phyloP scores from a whole-genome alignment of 2,888 invertebrate species.

The Zygothrica quintamaculata region DNA sequence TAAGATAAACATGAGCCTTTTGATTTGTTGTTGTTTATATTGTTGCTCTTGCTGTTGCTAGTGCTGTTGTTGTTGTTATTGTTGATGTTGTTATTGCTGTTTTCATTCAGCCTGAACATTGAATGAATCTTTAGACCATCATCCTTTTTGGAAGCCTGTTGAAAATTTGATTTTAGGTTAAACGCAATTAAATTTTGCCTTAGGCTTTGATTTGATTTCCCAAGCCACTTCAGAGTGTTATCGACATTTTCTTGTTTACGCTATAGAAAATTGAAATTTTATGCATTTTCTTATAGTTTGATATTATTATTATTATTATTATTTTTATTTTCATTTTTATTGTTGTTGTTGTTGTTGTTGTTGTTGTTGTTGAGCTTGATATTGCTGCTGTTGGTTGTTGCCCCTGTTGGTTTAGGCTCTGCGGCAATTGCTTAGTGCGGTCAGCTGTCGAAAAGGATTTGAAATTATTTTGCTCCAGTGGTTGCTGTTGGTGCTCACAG shows the following conservation, averaged over 20 bases:
- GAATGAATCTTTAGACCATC: constrained; percentile 71
- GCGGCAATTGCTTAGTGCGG: constrained; percentile 48
- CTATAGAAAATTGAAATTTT: constrained; percentile 74
- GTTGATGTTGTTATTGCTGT: constrained; percentile 25
- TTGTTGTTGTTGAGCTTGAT: too few species aligned
- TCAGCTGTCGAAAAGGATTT: constrained; percentile 66
- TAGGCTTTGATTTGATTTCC: constrained; percentile 70
- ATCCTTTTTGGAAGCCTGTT: constrained; percentile 42
- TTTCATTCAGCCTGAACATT: constrained; percentile 62
- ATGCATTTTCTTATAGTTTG: constrained; percentile 49
- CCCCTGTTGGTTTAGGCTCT: constrained; percentile 30
- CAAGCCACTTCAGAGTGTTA: constrained; percentile 5
- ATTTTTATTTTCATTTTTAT: constrained; percentile 30
- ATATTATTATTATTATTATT: constrained; percentile 40
- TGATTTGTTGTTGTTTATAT: constrained; percentile 65
- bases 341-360: constrained; percentile 24
- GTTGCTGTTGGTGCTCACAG: constrained; percentile 52
- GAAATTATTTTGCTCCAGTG: constrained; percentile 57
- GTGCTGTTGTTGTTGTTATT: constrained; percentile 20
- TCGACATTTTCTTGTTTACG: constrained; percentile 57
- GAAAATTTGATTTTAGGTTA: constrained; percentile 79
- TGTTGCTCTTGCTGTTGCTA: constrained; percentile 20
- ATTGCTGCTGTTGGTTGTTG: constrained; percentile 34
- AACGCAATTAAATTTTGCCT: constrained; percentile 79
- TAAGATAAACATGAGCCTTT: constrained; percentile 76